phyloP scores from a whole-genome alignment of 2,888 invertebrate species.

The Molorchus minor region DNA sequence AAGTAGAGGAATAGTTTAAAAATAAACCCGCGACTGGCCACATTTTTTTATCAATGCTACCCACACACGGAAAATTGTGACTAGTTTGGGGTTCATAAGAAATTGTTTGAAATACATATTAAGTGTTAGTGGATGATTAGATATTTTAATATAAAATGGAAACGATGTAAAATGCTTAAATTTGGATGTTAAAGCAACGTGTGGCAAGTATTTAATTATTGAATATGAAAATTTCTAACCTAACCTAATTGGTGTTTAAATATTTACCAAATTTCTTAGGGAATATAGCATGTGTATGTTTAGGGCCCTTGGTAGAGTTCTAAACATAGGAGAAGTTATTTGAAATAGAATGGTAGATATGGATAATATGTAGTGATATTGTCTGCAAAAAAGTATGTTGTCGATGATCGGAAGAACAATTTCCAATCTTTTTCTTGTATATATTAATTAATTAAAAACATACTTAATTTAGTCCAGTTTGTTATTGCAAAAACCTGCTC shows the following conservation, averaged over 20 bases:
- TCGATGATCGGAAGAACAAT: constrained; percentile 51
- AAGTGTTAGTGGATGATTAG: constrained; percentile 61
- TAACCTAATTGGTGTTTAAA: constrained; percentile 57
- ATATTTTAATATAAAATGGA: constrained; percentile 55
- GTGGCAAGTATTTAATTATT: constrained; percentile 50
- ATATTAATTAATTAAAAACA: constrained; percentile 51
- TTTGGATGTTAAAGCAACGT: constrained; percentile 51
- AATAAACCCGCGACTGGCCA: constrained; percentile 15
- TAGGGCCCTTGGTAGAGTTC: constrained; percentile 36
- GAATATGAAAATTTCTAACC: constrained; percentile 46
- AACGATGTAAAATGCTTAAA: constrained; percentile 52
- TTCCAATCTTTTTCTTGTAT: constrained; percentile 57
- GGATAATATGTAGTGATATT: constrained; percentile 53
- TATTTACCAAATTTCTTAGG: constrained; percentile 50
- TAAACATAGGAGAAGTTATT: constrained; percentile 39
- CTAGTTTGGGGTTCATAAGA: constrained; percentile 24
- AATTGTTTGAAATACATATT: constrained; percentile 53
- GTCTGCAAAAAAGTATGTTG: constrained; percentile 43
- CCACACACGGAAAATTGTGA: not conserved
- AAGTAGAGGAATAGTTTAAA: constrained; percentile 54
- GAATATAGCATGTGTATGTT: constrained; percentile 41
- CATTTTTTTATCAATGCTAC: not conserved
- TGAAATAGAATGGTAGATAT: constrained; percentile 55
- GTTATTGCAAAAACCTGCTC: constrained; percentile 32
- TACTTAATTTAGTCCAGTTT: constrained; percentile 41